Conservation (phyloP, 1,140 invertebrate species). For the Nephotettix cincticeps region DNA sequence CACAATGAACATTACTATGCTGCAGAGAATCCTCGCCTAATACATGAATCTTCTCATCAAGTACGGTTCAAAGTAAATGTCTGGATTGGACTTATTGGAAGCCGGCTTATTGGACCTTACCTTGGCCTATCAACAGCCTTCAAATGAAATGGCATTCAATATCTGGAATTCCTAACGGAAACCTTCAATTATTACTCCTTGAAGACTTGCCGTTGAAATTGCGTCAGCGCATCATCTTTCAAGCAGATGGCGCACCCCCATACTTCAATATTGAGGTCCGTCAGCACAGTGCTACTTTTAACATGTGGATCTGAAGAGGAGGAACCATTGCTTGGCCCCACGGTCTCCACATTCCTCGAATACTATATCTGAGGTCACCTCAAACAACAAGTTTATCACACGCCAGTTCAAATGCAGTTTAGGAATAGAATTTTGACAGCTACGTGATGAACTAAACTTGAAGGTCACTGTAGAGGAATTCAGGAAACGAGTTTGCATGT, state of each 20-base stretch:
- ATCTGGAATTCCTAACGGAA: not conserved
- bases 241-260: not conserved
- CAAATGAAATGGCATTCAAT: constrained; percentile 7
- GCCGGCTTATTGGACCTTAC: not conserved
- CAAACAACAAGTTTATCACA: constrained; percentile 39
- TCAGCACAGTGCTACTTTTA: not conserved
- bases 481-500: not conserved
- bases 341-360: constrained; percentile 46
- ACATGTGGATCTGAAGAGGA: constrained; percentile 7
- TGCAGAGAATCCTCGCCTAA: not conserved
- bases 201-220: not conserved
- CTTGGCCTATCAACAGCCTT: not conserved
- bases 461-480: not conserved
- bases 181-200: not conserved
- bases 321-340: constrained; percentile 8
- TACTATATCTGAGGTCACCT: constrained; percentile 49
- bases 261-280: not conserved
- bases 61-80: not conserved
- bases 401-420: too few relatives aligned
- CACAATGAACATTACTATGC: not conserved
- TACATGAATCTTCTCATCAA: not conserved
- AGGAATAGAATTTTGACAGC: too few relatives aligned
- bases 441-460: constrained; percentile 28
- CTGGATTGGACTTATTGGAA: constrained; percentile 8
- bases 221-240: not conserved